Base-by-base conservation (phyloP, 2,888 invertebrate species). In the Lepas anatifera region DNA sequence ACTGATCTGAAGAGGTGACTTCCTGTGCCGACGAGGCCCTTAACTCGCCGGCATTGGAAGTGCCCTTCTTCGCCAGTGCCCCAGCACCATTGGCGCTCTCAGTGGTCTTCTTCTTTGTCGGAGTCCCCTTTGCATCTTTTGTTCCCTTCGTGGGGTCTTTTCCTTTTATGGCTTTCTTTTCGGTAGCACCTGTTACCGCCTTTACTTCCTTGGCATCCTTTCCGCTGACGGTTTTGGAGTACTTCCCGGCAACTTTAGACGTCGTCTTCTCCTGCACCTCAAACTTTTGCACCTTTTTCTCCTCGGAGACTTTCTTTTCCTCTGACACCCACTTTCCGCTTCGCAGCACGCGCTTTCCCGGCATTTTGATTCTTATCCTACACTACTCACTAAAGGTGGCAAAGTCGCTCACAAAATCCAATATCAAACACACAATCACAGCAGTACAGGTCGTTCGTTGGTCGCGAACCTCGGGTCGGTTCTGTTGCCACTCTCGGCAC, bases 11-110 rank as follows among this genome's bases (percentile, higher is more conserved):
- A 32, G 32, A 8, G 22, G 18, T 52, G 35, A 35, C 18, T 35
- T 58, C 58, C 58, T 35, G 58, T 22, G 58, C 32, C 58, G 58
- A 22, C 58, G 58, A 58, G 58, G 58, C 58, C 58, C 58, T 58
- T 58, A 58, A 58, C 58, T 58, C 58, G 58, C 8, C 58, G 58
- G 35, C 58, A 22, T 16, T 35, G 58, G 58, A 58, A 22, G 6
- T 35, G 1, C 6, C 7, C 2, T 32, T 58, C 58, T 32, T 22
- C 58, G 35, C 58, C 22, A 58, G 35, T 10, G 58, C 8, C 7
- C 32, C 58, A 22, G 22, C 58, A 10, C 32, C 58, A 13, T 13
- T 25, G 32, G 18, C 22, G 16, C 8, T 35, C 22, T 16, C 58
- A 25, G 32, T n/a, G n/a, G n/a, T n/a, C n/a, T n/a, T n/a, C n/a